phyloP scores from a whole-genome alignment of 2,888 invertebrate species.

The Drosophila putrida region DNA sequence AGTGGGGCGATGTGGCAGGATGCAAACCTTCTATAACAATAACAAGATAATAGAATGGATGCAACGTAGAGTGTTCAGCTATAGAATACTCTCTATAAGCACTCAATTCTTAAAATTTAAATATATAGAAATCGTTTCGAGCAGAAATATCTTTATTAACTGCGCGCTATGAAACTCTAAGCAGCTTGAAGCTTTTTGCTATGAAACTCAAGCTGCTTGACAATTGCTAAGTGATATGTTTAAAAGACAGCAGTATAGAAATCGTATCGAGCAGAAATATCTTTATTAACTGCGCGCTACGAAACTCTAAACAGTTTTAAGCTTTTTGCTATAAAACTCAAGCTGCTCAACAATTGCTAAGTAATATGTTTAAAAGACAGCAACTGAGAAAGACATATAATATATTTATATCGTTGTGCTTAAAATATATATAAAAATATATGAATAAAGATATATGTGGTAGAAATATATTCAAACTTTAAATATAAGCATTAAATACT shows the following conservation, averaged over 20 bases:
- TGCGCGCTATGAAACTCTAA: slow-evolving; percentile 6
- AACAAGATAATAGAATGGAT: slow-evolving; percentile 71
- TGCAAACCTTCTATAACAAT: slow-evolving; percentile 62
- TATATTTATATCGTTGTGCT: no score
- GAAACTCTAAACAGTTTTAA: slow-evolving; percentile 3
- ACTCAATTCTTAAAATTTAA: slow-evolving; percentile 41
- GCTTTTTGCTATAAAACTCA: background rate
- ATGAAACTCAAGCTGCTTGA: no score
- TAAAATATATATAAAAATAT: no score
- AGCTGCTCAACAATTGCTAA: no score
- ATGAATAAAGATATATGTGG: no score
- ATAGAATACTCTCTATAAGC: slow-evolving; percentile 48
- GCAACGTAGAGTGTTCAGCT: slow-evolving; percentile 35
- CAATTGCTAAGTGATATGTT: no score
- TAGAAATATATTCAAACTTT: no score
- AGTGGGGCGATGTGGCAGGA: background rate
- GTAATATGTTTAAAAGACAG: no score
- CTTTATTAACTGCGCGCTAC: slow-evolving; percentile 26
- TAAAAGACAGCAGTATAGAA: background rate
- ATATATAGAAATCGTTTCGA: slow-evolving; percentile 7
- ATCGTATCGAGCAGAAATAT: background rate
- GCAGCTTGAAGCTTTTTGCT: slow-evolving; percentile 1
- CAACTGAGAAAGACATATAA: no score
- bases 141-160: slow-evolving; percentile 24
- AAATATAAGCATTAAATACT: no score